Evolutionary conservation across 2,113 vertebrate species (phyloP), one percentile per base, ranked within the genome.

Genomic region (Daphoenositta chrysoptera): DNA sequence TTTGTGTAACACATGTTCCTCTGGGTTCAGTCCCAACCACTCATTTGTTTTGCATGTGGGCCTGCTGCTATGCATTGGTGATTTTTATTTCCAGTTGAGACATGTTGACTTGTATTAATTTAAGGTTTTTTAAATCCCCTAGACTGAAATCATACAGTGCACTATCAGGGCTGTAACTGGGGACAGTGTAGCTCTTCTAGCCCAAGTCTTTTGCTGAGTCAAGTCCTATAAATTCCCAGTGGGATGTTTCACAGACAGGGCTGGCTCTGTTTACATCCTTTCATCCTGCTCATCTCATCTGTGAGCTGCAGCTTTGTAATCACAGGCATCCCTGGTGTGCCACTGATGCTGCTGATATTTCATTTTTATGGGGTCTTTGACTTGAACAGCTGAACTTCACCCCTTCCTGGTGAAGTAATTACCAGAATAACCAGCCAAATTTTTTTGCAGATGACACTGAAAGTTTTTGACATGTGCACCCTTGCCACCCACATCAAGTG

Each of bases 361-460:
- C 70, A 75, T 95, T 95, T 97, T 94, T 90, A 91, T 93, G 83
- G 57, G 82, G 83, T 89, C 93, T 97, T 94, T 92, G 89, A 69
- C 85, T 89, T 83, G 89, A 91, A 57, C 92, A 92, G 69, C 91
- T 78, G 90, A 96, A 95, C 94, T 96, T 97, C 75, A 91, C 79
- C 94, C 71, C 83, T 95, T 89, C 95, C 91, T 93, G 92, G 95
- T 95, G 96, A 97, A 93, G 93, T 93, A 97, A 98, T 97, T 96
- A 96, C 88, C 81, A 94, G 89, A 96, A 97, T 94, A 98, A 97
- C 93, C 78, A 95, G 78, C 84, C 78, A 57, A 54, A 69, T 95
- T 93, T 64, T 71, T 84, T 68, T 89, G 3, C 80, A 87, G 93
- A 97, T 96, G 82, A 88, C 90, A 77, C 75, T 96, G 91, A 78